A percentile compares a stretch with the other conserved stretches of the same genome.
phyloP scores from a whole-genome alignment of 1,140 invertebrate genomes.

The Aphaenogaster ashmeadi region DNA sequence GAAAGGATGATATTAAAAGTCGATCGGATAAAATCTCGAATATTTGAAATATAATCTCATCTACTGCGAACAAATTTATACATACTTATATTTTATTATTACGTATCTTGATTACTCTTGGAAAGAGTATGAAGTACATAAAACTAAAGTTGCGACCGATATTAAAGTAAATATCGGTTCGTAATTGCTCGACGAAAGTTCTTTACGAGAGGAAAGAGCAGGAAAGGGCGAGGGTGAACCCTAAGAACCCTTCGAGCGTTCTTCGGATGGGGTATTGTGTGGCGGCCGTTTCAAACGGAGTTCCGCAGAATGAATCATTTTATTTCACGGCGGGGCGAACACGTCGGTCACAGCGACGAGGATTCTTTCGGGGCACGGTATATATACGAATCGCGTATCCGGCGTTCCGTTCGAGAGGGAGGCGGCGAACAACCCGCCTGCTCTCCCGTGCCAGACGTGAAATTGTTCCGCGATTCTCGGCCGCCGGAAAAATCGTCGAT shows the following conservation, averaged over 20 bases:
- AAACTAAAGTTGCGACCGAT: background rate
- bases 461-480: slow-evolving; percentile 58
- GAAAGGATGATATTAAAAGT: background rate
- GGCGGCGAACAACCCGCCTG: slow-evolving; percentile 27
- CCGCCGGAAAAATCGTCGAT: slow-evolving; percentile 62
- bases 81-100: background rate
- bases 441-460: slow-evolving; percentile 49
- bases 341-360: slow-evolving; percentile 80
- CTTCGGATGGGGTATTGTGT: slow-evolving; percentile 64
- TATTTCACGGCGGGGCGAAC: slow-evolving; percentile 83
- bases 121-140: background rate
- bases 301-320: slow-evolving; percentile 83
- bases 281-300: slow-evolving; percentile 74
- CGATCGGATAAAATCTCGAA: background rate
- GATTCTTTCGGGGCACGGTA: slow-evolving; percentile 63
- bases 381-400: slow-evolving; percentile 58
- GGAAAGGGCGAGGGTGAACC: background rate
- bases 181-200: slow-evolving; percentile 20
- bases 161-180: background rate
- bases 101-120: background rate
- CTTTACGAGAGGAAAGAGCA: background rate
- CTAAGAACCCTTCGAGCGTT: slow-evolving; percentile 26
- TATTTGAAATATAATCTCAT: background rate
- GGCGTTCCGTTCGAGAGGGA: slow-evolving; percentile 30
- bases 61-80: background rate